Conservation (phyloP, 2,888 invertebrate genomes). For the Prosapia bicincta region DNA sequence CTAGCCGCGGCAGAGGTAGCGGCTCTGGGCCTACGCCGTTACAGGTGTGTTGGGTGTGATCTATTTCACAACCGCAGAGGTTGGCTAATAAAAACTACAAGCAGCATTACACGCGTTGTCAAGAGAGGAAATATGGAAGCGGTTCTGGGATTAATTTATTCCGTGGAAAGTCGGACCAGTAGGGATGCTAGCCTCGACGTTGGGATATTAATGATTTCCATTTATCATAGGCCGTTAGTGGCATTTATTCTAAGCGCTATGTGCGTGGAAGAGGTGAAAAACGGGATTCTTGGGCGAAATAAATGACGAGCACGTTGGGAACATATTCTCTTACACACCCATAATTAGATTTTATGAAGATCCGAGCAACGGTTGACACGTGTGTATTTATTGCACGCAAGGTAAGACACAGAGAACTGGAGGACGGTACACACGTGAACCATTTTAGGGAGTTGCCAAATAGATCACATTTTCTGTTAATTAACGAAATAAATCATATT, state of each 20-base stretch:
- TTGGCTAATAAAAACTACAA: neutral
- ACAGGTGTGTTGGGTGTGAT: neutral
- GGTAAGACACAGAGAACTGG: no score
- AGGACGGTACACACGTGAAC: no score
- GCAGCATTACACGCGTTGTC: neutral
- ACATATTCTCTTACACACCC: neutral
- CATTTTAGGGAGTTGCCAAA: no score
- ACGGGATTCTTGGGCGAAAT: neutral
- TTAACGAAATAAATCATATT: no score
- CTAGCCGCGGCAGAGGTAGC: neutral
- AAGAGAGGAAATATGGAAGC: neutral
- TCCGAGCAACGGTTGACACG: no score
- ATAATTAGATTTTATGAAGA: neutral
- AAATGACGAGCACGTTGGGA: neutral
- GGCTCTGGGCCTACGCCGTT: neutral
- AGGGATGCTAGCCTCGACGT: neutral
- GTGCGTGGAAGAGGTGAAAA: neutral
- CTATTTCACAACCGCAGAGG: neutral
- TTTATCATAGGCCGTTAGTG: neutral
- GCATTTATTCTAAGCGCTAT: neutral
- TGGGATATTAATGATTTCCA: neutral
- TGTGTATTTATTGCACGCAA: no score
- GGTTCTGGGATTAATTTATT: neutral
- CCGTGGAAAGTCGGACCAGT: neutral
- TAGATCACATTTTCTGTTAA: no score